A percentile compares a stretch with the other conserved stretches of the same genome.
Conservation (phyloP, 2,797 vertebrate species). For the Rhinoraja longicauda region DNA sequence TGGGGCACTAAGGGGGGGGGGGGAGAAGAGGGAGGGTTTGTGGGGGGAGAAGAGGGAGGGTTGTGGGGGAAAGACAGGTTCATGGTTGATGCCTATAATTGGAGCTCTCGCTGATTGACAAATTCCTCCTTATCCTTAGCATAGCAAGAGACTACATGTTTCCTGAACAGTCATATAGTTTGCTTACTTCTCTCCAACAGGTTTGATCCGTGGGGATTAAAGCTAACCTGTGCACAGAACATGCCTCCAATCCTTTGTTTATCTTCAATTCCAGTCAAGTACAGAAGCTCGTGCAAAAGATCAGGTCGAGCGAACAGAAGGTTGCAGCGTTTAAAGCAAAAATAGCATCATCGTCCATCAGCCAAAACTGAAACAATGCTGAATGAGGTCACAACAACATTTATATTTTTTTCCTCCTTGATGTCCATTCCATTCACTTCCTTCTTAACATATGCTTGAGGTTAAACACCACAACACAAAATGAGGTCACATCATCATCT, state of each 20-base stretch:
- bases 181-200: neutral
- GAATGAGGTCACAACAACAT: neutral
- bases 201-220: neutral
- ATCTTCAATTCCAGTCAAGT: neutral
- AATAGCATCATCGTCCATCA: neutral
- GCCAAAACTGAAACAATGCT: neutral
- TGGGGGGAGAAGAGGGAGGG: no score
- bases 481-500: constrained; percentile 5
- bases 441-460: neutral
- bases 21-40: no score
- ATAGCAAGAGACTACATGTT: neutral
- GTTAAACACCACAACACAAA: constrained; percentile 6
- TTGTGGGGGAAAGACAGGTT: no score
- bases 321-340: neutral
- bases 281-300: no score
- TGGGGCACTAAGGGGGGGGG: no score
- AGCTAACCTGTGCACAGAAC: neutral
- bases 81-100: no score
- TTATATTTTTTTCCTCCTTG: neutral
- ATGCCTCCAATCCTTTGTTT: neutral
- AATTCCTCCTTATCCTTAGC: neutral
- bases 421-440: constrained; percentile 4
- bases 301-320: neutral
- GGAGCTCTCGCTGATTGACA: neutral
- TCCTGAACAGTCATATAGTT: neutral